A percentile compares a stretch with the other conserved stretches of the same genome.
These are phyloP conservation scores for Galagoides demidoff DNA, from an alignment of 2,797 vertebrate species.

Conservation along the genomic window DNA sequence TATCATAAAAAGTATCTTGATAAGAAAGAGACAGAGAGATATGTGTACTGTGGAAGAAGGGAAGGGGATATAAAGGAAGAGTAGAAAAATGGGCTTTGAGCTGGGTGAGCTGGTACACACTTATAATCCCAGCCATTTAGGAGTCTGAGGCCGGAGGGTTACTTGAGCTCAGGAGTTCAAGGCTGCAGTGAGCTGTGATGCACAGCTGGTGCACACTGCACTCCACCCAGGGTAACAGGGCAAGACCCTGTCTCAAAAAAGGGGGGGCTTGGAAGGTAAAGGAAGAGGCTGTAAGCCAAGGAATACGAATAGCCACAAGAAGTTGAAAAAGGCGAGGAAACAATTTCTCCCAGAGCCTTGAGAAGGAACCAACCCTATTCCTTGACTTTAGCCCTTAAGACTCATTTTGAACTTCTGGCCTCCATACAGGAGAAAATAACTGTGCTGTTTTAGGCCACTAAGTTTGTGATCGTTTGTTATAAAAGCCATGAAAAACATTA, in stretches of 20 bases:
- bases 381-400: not conserved
- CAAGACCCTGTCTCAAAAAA: not conserved
- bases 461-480: not conserved
- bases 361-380: not conserved
- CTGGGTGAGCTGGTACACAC: not conserved
- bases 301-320: accelerated
- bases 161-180: not conserved
- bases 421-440: not conserved
- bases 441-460: not conserved
- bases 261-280: not conserved
- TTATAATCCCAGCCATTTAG: not conserved
- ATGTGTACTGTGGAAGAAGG: not conserved
- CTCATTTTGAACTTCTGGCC: not conserved
- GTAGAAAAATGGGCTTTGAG: not conserved
- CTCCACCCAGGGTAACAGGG: not conserved
- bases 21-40: not conserved
- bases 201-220: not conserved
- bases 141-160: not conserved
- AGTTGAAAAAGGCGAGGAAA: not conserved
- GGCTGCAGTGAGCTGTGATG: not conserved
- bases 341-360: accelerated
- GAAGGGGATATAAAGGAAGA: not conserved
- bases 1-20: not conserved
- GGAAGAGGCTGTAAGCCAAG: not conserved
- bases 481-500: not conserved